These are phyloP conservation scores for Drosophila mettleri DNA, from an alignment of 2,888 invertebrate species.

Conservation along the genomic window DNA sequence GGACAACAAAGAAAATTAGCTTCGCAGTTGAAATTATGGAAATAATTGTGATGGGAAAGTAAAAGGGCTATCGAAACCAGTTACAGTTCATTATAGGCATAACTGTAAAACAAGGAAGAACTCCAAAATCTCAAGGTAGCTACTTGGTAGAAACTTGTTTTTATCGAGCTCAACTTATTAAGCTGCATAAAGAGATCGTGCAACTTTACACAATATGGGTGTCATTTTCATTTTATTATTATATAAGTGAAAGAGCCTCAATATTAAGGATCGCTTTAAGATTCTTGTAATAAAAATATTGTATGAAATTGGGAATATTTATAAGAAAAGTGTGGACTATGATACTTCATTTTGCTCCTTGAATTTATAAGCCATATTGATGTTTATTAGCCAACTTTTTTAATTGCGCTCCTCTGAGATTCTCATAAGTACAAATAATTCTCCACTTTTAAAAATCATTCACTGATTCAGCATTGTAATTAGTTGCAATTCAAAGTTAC, in stretches of 20 bases:
- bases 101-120: conserved; percentile 53
- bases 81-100: conserved; percentile 12
- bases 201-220: conserved; percentile 18
- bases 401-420: too few relatives aligned
- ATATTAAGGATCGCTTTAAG: neutral
- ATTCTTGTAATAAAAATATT: neutral
- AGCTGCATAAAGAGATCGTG: conserved; percentile 8
- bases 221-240: neutral
- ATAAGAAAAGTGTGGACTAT: neutral
- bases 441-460: too few relatives aligned
- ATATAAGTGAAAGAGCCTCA: neutral
- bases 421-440: too few relatives aligned
- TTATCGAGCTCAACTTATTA: neutral
- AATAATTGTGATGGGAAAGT: conserved; percentile 39
- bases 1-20: conserved; percentile 9
- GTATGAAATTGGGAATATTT: neutral
- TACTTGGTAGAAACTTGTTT: conserved; percentile 34
- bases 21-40: neutral
- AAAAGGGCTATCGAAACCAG: conserved; percentile 42
- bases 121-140: conserved; percentile 40
- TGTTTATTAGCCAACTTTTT: too few relatives aligned
- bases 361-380: too few relatives aligned
- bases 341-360: neutral
- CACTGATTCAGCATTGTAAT: too few relatives aligned
- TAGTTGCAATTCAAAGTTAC: too few relatives aligned